Evolutionary conservation across 1,140 invertebrate species (phyloP), one percentile per base, ranked within the genome.

Genomic region (Zaprionus taronus): DNA sequence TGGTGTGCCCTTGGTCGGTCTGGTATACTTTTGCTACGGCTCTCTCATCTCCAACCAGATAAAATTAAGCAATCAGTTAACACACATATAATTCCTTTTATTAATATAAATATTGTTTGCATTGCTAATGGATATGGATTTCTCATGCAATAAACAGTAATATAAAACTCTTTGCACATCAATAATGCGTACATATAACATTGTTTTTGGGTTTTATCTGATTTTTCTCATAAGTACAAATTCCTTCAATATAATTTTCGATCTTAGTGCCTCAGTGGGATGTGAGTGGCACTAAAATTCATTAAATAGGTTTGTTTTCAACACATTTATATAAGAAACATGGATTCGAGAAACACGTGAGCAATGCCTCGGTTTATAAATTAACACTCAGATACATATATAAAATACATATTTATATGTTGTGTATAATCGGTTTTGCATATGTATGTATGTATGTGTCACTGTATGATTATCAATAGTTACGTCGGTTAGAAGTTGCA

Each of bases 321-420:
- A 79, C 72, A 79, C 65, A 79, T 64, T 68, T 73, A 73, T 68
- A 68, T 77, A 68, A 73, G 70, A 73, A 63, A 72, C 62, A 72
- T 67, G 62, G 36, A 72, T 65, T 70, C 17, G 47, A 71, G 41
- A 65, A 61, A 71, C 41, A 51, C 51, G 55, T 64, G 24, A 31
- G 34, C 60, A 44, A 44, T 61, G 34, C 17, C 31, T 47, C 20
- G 49, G 5, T 71, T 65, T 65, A 76, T 70, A 75, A 75, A 72
- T 77, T 74, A 77, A 77, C 75, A 77, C 57, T 73, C 75, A 77
- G 75, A 77, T 77, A 77, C 74, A 77, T 77, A 77, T 77, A 77
- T 77, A 77, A 77, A 77, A 77, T 77, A 77, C 63, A 77, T 77
- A 63, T 74, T 67, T 62, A 72, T 64, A 12, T 34, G 31, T 47